Conservation (phyloP, 2,888 invertebrate genomes). For the Thecocarcelia acutangulata region DNA sequence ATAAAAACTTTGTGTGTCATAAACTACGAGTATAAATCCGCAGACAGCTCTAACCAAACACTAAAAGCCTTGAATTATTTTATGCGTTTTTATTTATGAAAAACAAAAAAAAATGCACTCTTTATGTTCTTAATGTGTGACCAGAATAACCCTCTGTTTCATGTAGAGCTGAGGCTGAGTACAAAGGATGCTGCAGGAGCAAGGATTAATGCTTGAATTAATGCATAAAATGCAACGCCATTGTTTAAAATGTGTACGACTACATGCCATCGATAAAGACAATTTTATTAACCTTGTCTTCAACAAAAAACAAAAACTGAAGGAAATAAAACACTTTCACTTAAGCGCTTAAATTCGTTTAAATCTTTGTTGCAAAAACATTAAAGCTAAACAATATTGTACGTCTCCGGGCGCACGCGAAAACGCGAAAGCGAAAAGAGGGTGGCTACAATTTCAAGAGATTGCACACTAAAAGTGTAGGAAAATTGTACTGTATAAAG, state of each 20-base stretch:
- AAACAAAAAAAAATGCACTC: not conserved
- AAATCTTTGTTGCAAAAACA: not conserved
- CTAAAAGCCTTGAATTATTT: slow-evolving; percentile 48
- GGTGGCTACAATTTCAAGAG: no score
- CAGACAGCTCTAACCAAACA: slow-evolving; percentile 22
- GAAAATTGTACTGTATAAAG: no score
- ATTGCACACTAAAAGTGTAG: no score
- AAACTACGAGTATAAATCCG: slow-evolving; percentile 55
- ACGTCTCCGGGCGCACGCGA: no score
- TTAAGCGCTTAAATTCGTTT: slow-evolving; percentile 7
- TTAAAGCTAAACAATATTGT: no score
- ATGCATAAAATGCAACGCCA: not conserved
- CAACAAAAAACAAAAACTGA: not conserved
- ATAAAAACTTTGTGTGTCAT: slow-evolving; percentile 15
- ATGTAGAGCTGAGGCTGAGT: slow-evolving; percentile 14
- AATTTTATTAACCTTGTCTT: slow-evolving; percentile 55
- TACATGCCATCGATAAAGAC: slow-evolving; percentile 47
- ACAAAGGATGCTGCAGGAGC: slow-evolving; percentile 29
- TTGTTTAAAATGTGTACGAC: slow-evolving; percentile 19
- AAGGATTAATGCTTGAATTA: slow-evolving; percentile 34
- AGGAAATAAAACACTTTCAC: not conserved
- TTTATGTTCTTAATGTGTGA: slow-evolving; percentile 43
- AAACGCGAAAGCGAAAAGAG: no score
- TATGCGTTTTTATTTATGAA: slow-evolving; percentile 9
- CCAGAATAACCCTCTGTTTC: slow-evolving; percentile 28